Evolutionary conservation across 2,888 invertebrate species (phyloP), one percentile per base, ranked within the genome.

Genomic region (Eilema caniola): DNA sequence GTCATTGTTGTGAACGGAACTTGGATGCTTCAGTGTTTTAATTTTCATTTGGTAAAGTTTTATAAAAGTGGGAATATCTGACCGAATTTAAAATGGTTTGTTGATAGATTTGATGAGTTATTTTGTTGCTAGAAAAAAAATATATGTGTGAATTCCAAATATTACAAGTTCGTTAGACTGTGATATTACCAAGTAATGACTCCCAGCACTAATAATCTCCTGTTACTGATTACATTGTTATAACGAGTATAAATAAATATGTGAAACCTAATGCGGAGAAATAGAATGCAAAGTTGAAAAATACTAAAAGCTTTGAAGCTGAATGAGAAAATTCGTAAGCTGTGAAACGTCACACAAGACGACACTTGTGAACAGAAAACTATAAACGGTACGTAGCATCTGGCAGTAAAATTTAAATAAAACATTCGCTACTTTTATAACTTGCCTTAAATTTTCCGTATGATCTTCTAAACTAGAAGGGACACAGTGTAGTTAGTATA

Each of bases 401-500:
- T 70, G 66, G 33, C 33, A 62, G 57, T 80, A 66, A 78, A 82
- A 81, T 83, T 83, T 81, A 78, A 84, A 85, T 85, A 47, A 82
- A 82, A 80, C 74, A 61, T 59, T 71, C 28, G 70, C 23, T 63
- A 74, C 20, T 47, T 47, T 20, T 47, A 47, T 47, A 47, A 47
- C 47, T 47, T 47, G 20, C 47, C 47, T 20, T 47, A 47, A 47
- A 5, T 47, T 47, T 47, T 47, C 20, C 47, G 16, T 20, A 47
- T 47, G 5, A 47, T 47, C 47, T 47, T 47, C 47, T 20, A 47
- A 2, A n/a, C n/a, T n/a, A n/a, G n/a, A n/a, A n/a, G n/a, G n/a
- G n/a, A n/a, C n/a, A n/a, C n/a, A n/a, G n/a, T n/a, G n/a, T n/a
- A n/a, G n/a, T n/a, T n/a, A n/a, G n/a, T n/a, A n/a, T n/a, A n/a